These are phyloP conservation scores for Mesoligia furuncula DNA, from an alignment of 2,888 invertebrate species.

Conservation along the genomic window DNA sequence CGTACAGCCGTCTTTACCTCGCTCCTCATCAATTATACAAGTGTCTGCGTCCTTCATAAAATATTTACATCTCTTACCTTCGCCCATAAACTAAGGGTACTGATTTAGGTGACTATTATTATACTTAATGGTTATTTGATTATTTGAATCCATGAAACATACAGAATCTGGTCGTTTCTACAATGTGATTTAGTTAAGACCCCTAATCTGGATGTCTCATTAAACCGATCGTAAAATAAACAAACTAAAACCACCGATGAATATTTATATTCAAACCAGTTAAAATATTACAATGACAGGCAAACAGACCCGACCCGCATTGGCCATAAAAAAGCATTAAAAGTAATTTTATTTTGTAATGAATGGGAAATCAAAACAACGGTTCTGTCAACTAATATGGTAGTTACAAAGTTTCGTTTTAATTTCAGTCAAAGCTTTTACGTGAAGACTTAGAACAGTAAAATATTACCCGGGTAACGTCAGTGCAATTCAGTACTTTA, in stretches of 20 bases:
- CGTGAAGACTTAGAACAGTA: conserved; percentile 16
- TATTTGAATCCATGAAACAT: conserved; percentile 62
- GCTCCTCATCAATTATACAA: conserved; percentile 67
- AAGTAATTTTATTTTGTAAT: conserved; percentile 39
- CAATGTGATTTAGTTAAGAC: conserved; percentile 57
- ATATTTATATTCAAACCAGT: conserved; percentile 54
- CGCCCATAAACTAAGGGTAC: conserved; percentile 73
- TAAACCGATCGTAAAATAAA: conserved; percentile 56
- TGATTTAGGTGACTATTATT: conserved; percentile 69
- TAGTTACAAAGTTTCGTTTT: conserved; percentile 8
- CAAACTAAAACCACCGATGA: conserved; percentile 50
- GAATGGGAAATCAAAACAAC: conserved; percentile 54
- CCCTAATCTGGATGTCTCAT: conserved; percentile 55
- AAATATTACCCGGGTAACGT: conserved; percentile 17
- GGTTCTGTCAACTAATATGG: conserved; percentile 9
- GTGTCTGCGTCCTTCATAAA: conserved; percentile 72
- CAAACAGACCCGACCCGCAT: conserved; percentile 47
- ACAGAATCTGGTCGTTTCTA: conserved; percentile 40
- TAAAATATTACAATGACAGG: conserved; percentile 52
- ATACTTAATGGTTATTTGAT: conserved; percentile 67
- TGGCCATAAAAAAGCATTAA: conserved; percentile 55
- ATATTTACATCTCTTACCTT: conserved; percentile 79
- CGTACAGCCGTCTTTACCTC: conserved; percentile 68
- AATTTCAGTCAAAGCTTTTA: conserved; percentile 12
- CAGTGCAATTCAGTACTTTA: conserved; percentile 33